Conservation (phyloP, 2,888 invertebrate species). For the Myopa testacea region DNA sequence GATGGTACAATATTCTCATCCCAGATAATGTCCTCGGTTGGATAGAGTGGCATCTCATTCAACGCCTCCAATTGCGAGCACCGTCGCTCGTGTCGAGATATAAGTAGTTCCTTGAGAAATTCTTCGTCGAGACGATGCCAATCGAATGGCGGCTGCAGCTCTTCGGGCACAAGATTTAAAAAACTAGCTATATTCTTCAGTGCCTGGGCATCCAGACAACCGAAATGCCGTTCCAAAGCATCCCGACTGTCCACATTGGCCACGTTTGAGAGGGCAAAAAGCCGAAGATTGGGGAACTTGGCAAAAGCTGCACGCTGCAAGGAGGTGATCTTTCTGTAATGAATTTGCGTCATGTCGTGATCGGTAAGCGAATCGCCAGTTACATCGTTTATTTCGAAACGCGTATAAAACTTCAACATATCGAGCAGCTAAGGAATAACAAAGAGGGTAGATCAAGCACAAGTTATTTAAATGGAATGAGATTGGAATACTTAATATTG, state of each 20-base stretch:
- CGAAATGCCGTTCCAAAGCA: conserved; percentile 82
- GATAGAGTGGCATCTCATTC: conserved; percentile 98
- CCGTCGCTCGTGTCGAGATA: conserved; percentile 86
- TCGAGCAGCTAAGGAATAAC: conserved; percentile 79
- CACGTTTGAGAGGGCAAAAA: conserved; percentile 93
- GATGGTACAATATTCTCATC: conserved; percentile 98
- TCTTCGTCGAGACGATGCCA: conserved; percentile 85
- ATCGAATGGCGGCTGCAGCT: conserved; percentile 73
- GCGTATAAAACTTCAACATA: conserved; percentile 95
- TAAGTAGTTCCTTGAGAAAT: conserved; percentile 88
- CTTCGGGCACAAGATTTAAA: conserved; percentile 86
- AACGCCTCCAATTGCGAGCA: conserved; percentile 93
- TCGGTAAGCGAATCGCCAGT: conserved; percentile 94
- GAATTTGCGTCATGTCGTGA: conserved; percentile 91
- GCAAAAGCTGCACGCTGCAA: conserved; percentile 95
- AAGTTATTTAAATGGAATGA: no score
- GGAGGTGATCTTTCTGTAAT: conserved; percentile 92
- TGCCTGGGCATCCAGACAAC: conserved; percentile 77
- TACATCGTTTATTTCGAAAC: conserved; percentile 98
- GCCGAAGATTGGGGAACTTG: conserved; percentile 86
- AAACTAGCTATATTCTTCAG: conserved; percentile 88
- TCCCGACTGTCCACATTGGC: conserved; percentile 94
- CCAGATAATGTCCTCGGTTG: conserved; percentile 98
- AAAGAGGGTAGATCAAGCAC: background rate
- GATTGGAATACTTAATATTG: no score